These are phyloP conservation scores for Intellagama lesueurii DNA, from an alignment of 2,797 vertebrate species.

Conservation along the genomic window DNA sequence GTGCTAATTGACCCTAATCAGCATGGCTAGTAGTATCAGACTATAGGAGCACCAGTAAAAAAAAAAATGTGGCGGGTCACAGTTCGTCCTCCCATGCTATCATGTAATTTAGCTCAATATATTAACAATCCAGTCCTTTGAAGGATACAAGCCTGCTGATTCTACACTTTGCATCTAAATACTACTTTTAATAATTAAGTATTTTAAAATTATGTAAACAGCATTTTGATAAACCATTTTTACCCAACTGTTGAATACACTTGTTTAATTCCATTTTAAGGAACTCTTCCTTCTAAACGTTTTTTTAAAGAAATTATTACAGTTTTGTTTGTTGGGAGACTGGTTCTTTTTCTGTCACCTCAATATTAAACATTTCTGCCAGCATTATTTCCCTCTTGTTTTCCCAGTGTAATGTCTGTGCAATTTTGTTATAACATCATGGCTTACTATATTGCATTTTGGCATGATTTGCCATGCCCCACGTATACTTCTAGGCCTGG, in stretches of 20 bases:
- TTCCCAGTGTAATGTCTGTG: neutral
- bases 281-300: neutral
- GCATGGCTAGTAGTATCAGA: too few species aligned
- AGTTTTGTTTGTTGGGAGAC: neutral
- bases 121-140: neutral
- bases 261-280: neutral
- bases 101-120: neutral
- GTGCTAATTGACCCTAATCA: neutral
- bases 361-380: neutral
- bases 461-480: neutral
- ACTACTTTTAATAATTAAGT: neutral
- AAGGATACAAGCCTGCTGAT: neutral
- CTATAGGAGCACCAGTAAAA: too few species aligned
- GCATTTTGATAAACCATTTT: neutral
- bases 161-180: neutral
- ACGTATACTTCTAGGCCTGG: neutral
- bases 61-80: too few species aligned
- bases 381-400: neutral
- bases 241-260: neutral
- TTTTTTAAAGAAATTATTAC: neutral
- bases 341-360: neutral
- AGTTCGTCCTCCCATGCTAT: too few species aligned
- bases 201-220: slow-evolving; percentile 1
- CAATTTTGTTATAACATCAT: neutral
- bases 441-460: neutral